Base-by-base conservation (phyloP, 2,888 invertebrate genomes). In the Rhagonycha lutea region DNA sequence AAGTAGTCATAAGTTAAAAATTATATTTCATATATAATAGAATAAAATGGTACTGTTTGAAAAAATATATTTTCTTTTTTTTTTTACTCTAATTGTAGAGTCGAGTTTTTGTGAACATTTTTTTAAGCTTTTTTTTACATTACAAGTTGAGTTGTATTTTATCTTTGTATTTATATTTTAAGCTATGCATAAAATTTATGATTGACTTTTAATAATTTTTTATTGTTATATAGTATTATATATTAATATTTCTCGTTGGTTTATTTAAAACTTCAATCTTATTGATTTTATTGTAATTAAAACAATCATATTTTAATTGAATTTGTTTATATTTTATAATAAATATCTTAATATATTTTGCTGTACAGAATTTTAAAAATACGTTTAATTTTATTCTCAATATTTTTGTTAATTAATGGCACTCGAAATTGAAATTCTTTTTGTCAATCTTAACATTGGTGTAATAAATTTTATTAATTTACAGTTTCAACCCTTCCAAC, bases 1-100 rank as follows among this genome's bases (percentile, higher is more conserved):
- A 72, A 75, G 71, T 75, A 72, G 72, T 60, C 69, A 65, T 76
- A 76, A 76, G 72, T 72, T 71, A 47, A 69, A 68, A 71, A 65
- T 72, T 65, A 65, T 65, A 65, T 65, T 62, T 71, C 71, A 72
- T 75, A 65, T 12, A 61, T 67, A 68, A 72, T 72, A 71, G 70
- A 60, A 26, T 63, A 32, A 70, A 63, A 65, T 65, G 63, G 63
- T 65, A 65, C 24, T 65, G 18, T 65, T 65, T 47, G 47, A 47
- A n/a, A 47, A 47, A 47, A 47, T 47, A 47, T 47, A 47, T 47
- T 47, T 47, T n/a, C n/a, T n/a, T n/a, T 70, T 62, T 68, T 69
- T 23, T 62, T 73, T 72, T 10, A 12, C 65, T 63, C 60, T 28
- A 68, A 28, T n/a, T 72, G 65, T 71, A 67, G 71, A 47, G 32